Conservation (phyloP, 2,113 vertebrate species). For the Platichthys stellatus region DNA sequence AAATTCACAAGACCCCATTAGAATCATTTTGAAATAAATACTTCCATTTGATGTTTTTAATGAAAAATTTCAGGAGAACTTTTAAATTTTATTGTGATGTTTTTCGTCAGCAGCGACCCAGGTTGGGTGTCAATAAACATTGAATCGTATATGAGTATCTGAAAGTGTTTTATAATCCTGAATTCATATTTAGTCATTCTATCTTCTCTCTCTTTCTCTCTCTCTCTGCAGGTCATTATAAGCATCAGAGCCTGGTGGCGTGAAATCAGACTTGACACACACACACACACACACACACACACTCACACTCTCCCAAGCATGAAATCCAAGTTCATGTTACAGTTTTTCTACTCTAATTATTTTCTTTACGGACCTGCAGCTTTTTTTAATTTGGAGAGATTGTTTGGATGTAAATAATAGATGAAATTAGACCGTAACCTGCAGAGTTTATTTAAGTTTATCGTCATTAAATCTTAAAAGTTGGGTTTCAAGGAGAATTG, state of each 20-base stretch:
- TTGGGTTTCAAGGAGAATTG: no score
- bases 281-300: slow-evolving; percentile 1
- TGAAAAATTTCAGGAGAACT: no score
- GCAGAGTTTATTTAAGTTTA: slow-evolving; percentile 1
- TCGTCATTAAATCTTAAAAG: no score
- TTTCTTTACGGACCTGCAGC: slow-evolving; percentile 29
- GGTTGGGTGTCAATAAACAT: no score
- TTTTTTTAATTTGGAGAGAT: slow-evolving; percentile 19
- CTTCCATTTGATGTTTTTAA: no score
- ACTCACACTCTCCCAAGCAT: slow-evolving; percentile 12
- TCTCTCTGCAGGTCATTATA: slow-evolving; percentile 14
- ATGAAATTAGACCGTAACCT: slow-evolving; percentile 23
- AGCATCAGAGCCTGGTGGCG: slow-evolving; percentile 14
- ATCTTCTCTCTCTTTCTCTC: slow-evolving; percentile 7
- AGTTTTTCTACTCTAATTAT: slow-evolving; percentile 23
- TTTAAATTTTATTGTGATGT: no score
- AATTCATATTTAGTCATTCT: slow-evolving; percentile 21
- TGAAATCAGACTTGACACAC: slow-evolving; percentile 41
- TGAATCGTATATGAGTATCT: no score
- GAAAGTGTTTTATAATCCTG: slow-evolving; percentile 37
- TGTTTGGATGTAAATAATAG: slow-evolving; percentile 20
- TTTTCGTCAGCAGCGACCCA: no score
- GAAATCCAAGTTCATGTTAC: slow-evolving; percentile 50
- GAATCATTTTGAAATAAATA: no score
- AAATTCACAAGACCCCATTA: no score